Percentiles rank a stretch among this genome's conserved stretches.
Conservation (phyloP, 2,888 invertebrate genomes). For the Octonoba sinensis region DNA sequence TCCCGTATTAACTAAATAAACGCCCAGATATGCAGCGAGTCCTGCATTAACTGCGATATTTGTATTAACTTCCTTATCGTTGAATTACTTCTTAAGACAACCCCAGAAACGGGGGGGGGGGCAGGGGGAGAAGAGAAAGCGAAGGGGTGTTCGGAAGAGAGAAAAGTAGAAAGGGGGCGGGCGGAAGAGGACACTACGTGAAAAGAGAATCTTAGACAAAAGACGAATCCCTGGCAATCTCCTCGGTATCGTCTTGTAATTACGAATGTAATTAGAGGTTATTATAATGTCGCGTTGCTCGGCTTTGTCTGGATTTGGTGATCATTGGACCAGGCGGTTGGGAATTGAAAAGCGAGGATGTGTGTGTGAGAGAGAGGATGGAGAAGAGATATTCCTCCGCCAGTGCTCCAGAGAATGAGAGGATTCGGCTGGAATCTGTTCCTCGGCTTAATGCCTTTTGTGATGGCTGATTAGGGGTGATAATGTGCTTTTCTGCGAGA, state of each 20-base stretch:
- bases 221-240: constrained; percentile 13
- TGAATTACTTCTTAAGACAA: constrained; percentile 37
- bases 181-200: not conserved
- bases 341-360: too few relatives aligned
- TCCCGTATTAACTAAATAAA: too few relatives aligned
- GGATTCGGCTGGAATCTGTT: too few relatives aligned
- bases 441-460: too few relatives aligned
- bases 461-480: too few relatives aligned
- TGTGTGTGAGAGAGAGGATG: too few relatives aligned
- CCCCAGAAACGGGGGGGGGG: not conserved
- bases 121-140: not conserved
- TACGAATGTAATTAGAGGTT: constrained; percentile 59
- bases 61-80: constrained; percentile 51
- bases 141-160: constrained; percentile 14
- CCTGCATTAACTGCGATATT: constrained; percentile 52
- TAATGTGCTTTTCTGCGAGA: too few relatives aligned
- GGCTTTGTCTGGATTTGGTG: constrained; percentile 43
- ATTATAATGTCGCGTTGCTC: constrained; percentile 52
- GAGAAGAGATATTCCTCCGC: too few relatives aligned
- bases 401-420: too few relatives aligned
- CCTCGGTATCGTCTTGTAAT: constrained; percentile 53
- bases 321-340: constrained; percentile 23
- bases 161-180: constrained; percentile 15
- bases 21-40: not conserved
- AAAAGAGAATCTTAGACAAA: constrained; percentile 28